These are phyloP conservation scores for Tringa solitaria DNA, from an alignment of 2,113 vertebrate genomes.

Conservation along the genomic window DNA sequence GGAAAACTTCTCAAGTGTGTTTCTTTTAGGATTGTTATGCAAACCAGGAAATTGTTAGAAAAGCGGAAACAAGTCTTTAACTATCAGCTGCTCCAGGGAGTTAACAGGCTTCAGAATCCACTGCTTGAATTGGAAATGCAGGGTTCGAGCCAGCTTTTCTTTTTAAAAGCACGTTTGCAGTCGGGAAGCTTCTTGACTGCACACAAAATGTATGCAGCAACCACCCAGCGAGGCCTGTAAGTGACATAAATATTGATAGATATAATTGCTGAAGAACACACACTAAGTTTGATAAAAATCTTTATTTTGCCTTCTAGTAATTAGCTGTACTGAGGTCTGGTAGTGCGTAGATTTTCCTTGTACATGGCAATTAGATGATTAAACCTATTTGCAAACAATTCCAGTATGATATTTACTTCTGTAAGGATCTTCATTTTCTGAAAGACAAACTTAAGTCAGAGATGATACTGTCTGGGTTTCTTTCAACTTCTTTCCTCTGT, in stretches of 20 bases:
- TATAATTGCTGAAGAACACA: background rate
- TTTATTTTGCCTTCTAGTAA: constrained; percentile 23
- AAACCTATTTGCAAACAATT: constrained; percentile 40
- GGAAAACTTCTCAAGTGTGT: constrained; percentile 33
- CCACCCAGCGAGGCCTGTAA: constrained; percentile 32
- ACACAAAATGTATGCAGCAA: background rate
- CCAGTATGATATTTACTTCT: background rate
- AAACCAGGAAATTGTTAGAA: constrained; percentile 59
- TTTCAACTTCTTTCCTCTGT: background rate
- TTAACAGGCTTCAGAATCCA: constrained; percentile 40
- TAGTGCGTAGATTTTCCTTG: background rate
- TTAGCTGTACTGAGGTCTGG: background rate
- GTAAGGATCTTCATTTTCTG: background rate
- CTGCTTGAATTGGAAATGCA: constrained; percentile 10
- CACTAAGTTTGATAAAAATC: background rate
- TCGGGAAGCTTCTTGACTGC: background rate
- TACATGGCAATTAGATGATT: constrained; percentile 28
- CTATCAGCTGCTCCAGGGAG: constrained; percentile 57
- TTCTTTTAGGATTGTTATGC: constrained; percentile 57
- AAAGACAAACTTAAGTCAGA: background rate
- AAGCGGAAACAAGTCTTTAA: constrained; percentile 65
- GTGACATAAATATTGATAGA: constrained; percentile 30
- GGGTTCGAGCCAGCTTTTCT: background rate
- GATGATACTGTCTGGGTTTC: background rate
- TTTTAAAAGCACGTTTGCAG: background rate